Evolutionary conservation across 2,797 vertebrate species (phyloP).

Genomic region (Melanotaenia pygmaea): DNA sequence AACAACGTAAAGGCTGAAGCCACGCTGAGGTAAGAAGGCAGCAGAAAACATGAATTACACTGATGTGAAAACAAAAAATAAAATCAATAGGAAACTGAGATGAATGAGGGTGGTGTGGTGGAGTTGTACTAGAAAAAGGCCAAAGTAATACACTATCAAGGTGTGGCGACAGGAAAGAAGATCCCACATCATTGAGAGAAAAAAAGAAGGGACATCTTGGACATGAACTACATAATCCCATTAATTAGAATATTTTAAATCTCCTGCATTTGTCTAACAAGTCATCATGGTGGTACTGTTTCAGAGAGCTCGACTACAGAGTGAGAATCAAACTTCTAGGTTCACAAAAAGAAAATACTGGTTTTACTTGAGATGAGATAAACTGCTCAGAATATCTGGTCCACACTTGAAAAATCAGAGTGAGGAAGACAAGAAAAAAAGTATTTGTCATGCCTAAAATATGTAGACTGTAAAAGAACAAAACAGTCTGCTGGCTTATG

Average conservation of each 20-base stretch:
- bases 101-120: constrained; percentile 32
- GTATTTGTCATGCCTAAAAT: too few relatives aligned
- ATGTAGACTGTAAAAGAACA: not conserved
- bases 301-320: not conserved
- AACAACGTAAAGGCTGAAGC: constrained; percentile 59
- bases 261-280: not conserved
- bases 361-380: too few relatives aligned
- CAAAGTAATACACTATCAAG: constrained; percentile 13
- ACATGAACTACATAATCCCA: not conserved
- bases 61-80: constrained; percentile 6
- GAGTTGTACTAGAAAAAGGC: constrained; percentile 11
- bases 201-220: not conserved
- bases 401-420: too few relatives aligned
- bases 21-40: constrained; percentile 53
- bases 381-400: too few relatives aligned
- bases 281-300: not conserved
- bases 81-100: constrained; percentile 61
- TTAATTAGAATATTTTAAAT: not conserved
- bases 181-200: not conserved
- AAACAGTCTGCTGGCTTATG: not conserved
- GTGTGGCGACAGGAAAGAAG: not conserved
- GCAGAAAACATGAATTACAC: constrained; percentile 53
- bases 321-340: not conserved
- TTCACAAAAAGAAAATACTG: too few relatives aligned
- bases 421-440: not conserved